These are phyloP conservation scores for Drosophila ezoana DNA, from an alignment of 2,888 invertebrate genomes.

Conservation along the genomic window DNA sequence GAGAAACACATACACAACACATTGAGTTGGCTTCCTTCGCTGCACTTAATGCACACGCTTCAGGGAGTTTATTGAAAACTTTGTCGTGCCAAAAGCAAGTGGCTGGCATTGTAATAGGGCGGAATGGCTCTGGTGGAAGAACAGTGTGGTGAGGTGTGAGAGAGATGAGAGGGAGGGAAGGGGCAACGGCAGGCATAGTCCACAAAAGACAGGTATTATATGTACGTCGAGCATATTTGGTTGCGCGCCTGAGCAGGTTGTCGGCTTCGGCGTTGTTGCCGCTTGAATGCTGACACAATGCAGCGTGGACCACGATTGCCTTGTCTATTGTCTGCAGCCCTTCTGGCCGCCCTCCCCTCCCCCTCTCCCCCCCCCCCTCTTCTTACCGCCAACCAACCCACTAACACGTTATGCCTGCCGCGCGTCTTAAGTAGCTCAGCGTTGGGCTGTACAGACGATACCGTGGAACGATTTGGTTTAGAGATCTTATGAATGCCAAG, in stretches of 20 bases:
- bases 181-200: slow-evolving; percentile 11
- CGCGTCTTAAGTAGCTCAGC: slow-evolving; percentile 70
- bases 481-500: slow-evolving; percentile 75
- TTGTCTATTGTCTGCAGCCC: slow-evolving; percentile 46
- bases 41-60: slow-evolving; percentile 82
- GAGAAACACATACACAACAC: slow-evolving; percentile 28
- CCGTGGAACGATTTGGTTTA: slow-evolving; percentile 51
- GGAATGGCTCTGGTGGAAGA: slow-evolving; percentile 7
- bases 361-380: neutral
- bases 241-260: slow-evolving; percentile 65
- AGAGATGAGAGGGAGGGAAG: neutral
- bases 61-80: slow-evolving; percentile 82
- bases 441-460: slow-evolving; percentile 43
- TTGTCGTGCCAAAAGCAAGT: slow-evolving; percentile 76
- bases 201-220: slow-evolving; percentile 76
- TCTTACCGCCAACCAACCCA: too few species aligned
- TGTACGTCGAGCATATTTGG: slow-evolving; percentile 70
- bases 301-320: slow-evolving; percentile 37
- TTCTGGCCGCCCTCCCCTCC: neutral
- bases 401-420: slow-evolving; percentile 29
- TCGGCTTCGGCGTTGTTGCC: slow-evolving; percentile 53
- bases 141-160: neutral
- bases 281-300: slow-evolving; percentile 62
- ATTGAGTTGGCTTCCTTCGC: slow-evolving; percentile 67
- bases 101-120: slow-evolving; percentile 33